Evolutionary conservation across 2,888 invertebrate species (phyloP).

Genomic region (Nomada hirtipes): DNA sequence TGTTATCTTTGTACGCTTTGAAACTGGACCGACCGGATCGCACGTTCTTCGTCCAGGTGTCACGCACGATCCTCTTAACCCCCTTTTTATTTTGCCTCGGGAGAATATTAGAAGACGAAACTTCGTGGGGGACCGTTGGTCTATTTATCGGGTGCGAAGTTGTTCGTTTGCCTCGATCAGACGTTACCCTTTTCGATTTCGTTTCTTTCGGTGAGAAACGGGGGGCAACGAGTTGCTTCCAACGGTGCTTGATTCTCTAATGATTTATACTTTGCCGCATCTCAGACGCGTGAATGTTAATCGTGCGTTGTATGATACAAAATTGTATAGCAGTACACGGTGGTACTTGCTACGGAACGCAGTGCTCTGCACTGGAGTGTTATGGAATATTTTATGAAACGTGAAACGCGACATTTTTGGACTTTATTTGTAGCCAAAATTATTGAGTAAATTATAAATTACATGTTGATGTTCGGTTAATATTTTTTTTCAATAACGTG

Average conservation of each 20-base stretch:
- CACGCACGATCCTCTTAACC: constrained; percentile 32
- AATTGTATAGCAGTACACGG: neutral
- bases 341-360: too few species aligned
- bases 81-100: constrained; percentile 49
- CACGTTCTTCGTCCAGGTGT: constrained; percentile 53
- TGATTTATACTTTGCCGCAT: constrained; percentile 19
- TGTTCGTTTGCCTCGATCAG: constrained; percentile 28
- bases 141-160: constrained; percentile 41
- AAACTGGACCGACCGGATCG: constrained; percentile 62
- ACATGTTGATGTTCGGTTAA: too few species aligned
- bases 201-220: constrained; percentile 8
- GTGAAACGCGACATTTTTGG: too few species aligned
- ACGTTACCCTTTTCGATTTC: constrained; percentile 33
- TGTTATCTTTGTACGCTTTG: constrained; percentile 47
- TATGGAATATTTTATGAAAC: too few species aligned
- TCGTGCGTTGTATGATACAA: neutral
- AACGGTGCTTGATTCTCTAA: neutral
- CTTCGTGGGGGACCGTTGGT: constrained; percentile 38
- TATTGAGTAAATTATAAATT: too few species aligned
- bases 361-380: too few species aligned
- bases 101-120: constrained; percentile 41
- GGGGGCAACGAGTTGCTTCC: constrained; percentile 18
- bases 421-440: too few species aligned
- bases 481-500: too few species aligned
- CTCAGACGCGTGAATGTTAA: constrained; percentile 18